Percentiles rank a stretch among this genome's conserved stretches.
Evolutionary conservation across 1,140 invertebrate genomes (phyloP).

Genomic region (Hyphantria cunea): DNA sequence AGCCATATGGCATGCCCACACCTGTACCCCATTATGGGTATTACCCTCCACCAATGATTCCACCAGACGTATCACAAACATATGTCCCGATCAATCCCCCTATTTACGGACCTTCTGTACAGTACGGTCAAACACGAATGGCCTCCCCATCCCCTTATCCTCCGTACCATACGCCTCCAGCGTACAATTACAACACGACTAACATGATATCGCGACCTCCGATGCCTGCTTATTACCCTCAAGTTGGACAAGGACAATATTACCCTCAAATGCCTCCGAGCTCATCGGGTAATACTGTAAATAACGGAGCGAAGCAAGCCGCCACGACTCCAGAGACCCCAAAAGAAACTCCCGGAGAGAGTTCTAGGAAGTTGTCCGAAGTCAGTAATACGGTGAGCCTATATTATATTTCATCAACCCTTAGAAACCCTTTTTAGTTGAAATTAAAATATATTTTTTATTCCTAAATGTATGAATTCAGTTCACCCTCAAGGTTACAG

Average conservation of each 20-base stretch:
- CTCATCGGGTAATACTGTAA: constrained; percentile 34
- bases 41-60: constrained; percentile 37
- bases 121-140: constrained; percentile 65
- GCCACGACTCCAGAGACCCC: constrained; percentile 45
- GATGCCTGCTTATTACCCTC: constrained; percentile 58
- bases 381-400: constrained; percentile 54
- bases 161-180: constrained; percentile 43
- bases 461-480: too few relatives aligned
- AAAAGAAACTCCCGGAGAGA: constrained; percentile 51
- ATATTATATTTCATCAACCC: constrained; percentile 1
- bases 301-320: constrained; percentile 41
- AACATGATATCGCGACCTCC: constrained; percentile 68
- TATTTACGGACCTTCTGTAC: constrained; percentile 51
- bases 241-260: constrained; percentile 53
- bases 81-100: constrained; percentile 46
- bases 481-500: too few relatives aligned
- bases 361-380: constrained; percentile 59
- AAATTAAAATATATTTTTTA: too few relatives aligned
- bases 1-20: constrained; percentile 44
- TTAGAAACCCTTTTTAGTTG: too few relatives aligned
- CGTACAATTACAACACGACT: constrained; percentile 70
- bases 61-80: constrained; percentile 42
- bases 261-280: constrained; percentile 42
- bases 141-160: constrained; percentile 54
- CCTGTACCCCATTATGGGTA: constrained; percentile 51